A percentile compares a stretch with the other conserved stretches of the same genome.
phyloP scores from a whole-genome alignment of 1,140 invertebrate species.

The Lucilia sericata region DNA sequence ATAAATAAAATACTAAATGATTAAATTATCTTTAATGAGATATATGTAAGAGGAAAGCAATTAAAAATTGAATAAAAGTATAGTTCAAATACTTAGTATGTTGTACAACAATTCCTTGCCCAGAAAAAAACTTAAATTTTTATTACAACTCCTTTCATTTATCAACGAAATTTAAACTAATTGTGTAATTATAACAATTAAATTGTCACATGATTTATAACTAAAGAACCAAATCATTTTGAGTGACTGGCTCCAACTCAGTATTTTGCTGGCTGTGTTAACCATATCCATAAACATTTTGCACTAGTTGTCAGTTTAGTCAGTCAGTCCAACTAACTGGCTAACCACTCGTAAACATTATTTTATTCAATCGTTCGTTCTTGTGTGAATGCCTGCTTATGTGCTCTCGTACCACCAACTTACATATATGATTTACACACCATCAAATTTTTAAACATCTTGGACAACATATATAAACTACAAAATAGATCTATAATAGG shows the following conservation, averaged over 20 bases:
- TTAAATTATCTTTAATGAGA: too few relatives aligned
- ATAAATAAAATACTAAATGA: too few relatives aligned
- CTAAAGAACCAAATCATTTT: background rate
- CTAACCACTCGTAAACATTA: background rate
- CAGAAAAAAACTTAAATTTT: background rate
- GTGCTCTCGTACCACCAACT: background rate
- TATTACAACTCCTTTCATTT: background rate
- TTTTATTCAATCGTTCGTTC: background rate
- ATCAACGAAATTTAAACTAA: background rate
- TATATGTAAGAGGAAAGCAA: too few relatives aligned
- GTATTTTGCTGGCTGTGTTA: background rate
- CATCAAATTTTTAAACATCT: background rate
- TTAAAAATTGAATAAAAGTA: too few relatives aligned
- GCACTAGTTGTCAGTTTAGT: too few relatives aligned
- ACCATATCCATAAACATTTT: background rate
- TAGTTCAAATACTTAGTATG: too few relatives aligned
- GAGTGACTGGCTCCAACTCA: background rate
- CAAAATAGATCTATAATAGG: constrained; percentile 8
- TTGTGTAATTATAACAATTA: constrained; percentile 27
- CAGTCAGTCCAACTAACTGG: background rate
- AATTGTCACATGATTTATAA: constrained; percentile 29
- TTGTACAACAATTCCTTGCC: too few relatives aligned
- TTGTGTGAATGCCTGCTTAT: background rate
- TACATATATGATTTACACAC: background rate
- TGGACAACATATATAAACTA: background rate